A percentile compares a stretch with the other conserved stretches of the same genome.
These are phyloP conservation scores for Julus scandinavius DNA, from an alignment of 2,888 invertebrate species.

Conservation along the genomic window DNA sequence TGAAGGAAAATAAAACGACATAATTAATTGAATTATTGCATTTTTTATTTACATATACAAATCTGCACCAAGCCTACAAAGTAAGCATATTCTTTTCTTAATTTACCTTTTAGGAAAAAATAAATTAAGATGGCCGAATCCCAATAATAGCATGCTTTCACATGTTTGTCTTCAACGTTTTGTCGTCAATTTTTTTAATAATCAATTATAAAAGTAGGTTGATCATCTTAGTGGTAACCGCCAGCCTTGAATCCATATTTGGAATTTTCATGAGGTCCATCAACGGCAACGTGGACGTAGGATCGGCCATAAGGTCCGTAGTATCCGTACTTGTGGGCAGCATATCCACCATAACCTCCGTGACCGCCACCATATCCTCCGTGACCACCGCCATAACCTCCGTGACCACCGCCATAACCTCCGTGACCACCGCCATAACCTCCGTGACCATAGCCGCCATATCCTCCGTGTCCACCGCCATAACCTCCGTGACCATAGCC, in stretches of 20 bases:
- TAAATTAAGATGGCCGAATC: conserved; percentile 7
- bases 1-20: too few species aligned
- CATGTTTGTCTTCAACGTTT: not conserved
- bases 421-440: conserved; percentile 28
- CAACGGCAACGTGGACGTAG: conserved; percentile 54
- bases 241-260: conserved; percentile 55
- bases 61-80: not conserved
- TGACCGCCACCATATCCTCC: conserved; percentile 51
- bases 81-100: too few species aligned
- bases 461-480: conserved; percentile 51
- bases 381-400: conserved; percentile 48
- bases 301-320: conserved; percentile 54
- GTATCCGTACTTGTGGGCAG: conserved; percentile 53
- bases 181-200: not conserved
- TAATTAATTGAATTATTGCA: not conserved
- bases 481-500: conserved; percentile 52
- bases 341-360: conserved; percentile 53
- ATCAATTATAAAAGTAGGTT: not conserved
- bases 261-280: conserved; percentile 55
- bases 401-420: conserved; percentile 53
- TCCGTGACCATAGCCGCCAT: too few species aligned
- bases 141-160: not conserved
- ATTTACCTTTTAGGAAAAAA: not conserved
- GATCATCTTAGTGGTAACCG: conserved; percentile 49
- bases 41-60: not conserved